Conservation (phyloP, 2,888 invertebrate genomes). For the Pachliopta kotzebuea region DNA sequence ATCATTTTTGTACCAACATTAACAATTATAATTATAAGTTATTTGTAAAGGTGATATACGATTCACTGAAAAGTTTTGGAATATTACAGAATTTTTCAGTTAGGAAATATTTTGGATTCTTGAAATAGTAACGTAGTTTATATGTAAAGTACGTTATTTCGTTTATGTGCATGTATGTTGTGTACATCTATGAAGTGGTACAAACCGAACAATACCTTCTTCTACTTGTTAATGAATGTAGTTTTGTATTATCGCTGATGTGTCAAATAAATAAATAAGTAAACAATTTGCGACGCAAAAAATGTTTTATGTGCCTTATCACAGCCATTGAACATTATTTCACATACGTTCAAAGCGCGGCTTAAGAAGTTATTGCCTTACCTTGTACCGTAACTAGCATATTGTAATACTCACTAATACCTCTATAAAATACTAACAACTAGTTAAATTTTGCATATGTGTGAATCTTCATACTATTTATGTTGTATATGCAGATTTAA, state of each 20-base stretch:
- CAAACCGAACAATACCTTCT: too few species aligned
- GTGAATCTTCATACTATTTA: slow-evolving; percentile 45
- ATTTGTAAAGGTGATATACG: background rate
- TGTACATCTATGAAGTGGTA: too few species aligned
- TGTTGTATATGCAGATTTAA: slow-evolving; percentile 12
- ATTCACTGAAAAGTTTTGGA: background rate
- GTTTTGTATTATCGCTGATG: too few species aligned
- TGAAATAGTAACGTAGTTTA: too few species aligned
- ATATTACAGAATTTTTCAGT: background rate
- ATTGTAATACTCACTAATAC: slow-evolving; percentile 55
- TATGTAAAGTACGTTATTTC: too few species aligned
- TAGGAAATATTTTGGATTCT: background rate
- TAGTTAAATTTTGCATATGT: slow-evolving; percentile 54
- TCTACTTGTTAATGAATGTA: too few species aligned
- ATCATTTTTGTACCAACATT: background rate
- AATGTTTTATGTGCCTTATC: slow-evolving; percentile 17
- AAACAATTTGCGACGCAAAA: slow-evolving; percentile 12
- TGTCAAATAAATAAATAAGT: too few species aligned
- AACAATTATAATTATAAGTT: background rate
- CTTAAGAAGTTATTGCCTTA: slow-evolving; percentile 53
- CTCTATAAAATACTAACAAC: slow-evolving; percentile 54
- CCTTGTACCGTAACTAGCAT: slow-evolving; percentile 41
- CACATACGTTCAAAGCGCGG: slow-evolving; percentile 39
- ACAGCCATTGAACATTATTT: slow-evolving; percentile 23
- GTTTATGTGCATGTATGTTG: too few species aligned